Conservation (phyloP, 1,140 invertebrate species). For the Archivesica marissinica region DNA sequence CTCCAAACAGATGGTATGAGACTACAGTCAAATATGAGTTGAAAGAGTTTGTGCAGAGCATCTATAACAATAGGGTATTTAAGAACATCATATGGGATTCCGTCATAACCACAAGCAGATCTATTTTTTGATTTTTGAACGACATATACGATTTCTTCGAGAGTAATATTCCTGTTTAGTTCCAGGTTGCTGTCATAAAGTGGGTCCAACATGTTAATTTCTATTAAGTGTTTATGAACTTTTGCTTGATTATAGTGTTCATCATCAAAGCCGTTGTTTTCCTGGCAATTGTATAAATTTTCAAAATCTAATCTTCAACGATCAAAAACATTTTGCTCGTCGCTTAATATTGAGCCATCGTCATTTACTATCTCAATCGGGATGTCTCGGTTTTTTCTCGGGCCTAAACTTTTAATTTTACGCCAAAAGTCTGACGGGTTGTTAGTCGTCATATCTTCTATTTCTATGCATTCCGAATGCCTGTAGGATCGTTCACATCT, state of each 20-base stretch:
- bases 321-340: not conserved
- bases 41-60: constrained; percentile 32
- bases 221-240: constrained; percentile 4
- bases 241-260: constrained; percentile 8
- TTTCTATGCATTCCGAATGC: not conserved
- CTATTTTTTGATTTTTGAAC: not conserved
- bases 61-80: not conserved
- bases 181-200: not conserved
- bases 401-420: constrained; percentile 33
- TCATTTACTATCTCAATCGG: constrained; percentile 20
- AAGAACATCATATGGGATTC: constrained; percentile 20
- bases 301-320: constrained; percentile 19
- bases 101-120: constrained; percentile 8
- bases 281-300: constrained; percentile 10
- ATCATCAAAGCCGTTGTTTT: not conserved
- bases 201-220: constrained; percentile 29
- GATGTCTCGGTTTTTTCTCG: constrained; percentile 15
- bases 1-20: constrained; percentile 45
- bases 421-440: constrained; percentile 43
- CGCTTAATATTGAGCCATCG: not conserved
- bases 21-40: constrained; percentile 35
- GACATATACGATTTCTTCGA: not conserved
- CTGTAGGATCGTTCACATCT: not conserved
- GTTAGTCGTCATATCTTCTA: constrained; percentile 2
- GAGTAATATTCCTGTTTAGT: not conserved